Evolutionary conservation across 2,888 invertebrate species (phyloP), one percentile per base, ranked within the genome.

Genomic region (Dorcus hopei): DNA sequence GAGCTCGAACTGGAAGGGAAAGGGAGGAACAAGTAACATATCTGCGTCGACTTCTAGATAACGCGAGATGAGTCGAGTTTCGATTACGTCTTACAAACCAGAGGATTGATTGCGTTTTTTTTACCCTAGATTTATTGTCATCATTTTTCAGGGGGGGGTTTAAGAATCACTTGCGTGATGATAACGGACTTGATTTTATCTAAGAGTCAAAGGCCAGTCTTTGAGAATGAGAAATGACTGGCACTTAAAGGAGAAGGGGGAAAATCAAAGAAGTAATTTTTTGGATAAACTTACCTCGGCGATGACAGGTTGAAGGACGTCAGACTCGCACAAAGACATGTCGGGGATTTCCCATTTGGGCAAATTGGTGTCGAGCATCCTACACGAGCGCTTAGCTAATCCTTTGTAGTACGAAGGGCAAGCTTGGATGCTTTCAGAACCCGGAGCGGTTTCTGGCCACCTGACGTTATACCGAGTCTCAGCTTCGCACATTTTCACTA

Each of bases 301-400:
- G 70, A 86, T 86, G 63, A 87, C 85, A 65, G 82, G 77, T 56
- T 83, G 77, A 39, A 90, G 74, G 1, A 85, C 82, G 67, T 87
- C 84, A 23, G 87, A 84, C 26, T 88, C 79, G 71, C 92, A 93
- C 14, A 81, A 81, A 1, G 90, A 89, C 72, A 90, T 91, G 73
- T 91, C 89, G 0, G 91, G 88, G 38, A 81, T 76, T 65, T 84
- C 82, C 92, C 92, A 93, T 65, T 85, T 85, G 0, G 90, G 87
- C n/a, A 83, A 85, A 33, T 83, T 85, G 11, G 82, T 80, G 67
- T 85, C 85, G 38, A 80, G 79, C 70, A 86, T 82, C 43, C 82
- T 80, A 69, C 88, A 88, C 26, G 81, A 77, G 48, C 88, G 76
- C 1, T 74, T 74, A 3, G 81, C 81, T 40, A 76, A 73, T 0